phyloP scores from a whole-genome alignment of 1,140 invertebrate genomes.

The Sarcophaga bullata region DNA sequence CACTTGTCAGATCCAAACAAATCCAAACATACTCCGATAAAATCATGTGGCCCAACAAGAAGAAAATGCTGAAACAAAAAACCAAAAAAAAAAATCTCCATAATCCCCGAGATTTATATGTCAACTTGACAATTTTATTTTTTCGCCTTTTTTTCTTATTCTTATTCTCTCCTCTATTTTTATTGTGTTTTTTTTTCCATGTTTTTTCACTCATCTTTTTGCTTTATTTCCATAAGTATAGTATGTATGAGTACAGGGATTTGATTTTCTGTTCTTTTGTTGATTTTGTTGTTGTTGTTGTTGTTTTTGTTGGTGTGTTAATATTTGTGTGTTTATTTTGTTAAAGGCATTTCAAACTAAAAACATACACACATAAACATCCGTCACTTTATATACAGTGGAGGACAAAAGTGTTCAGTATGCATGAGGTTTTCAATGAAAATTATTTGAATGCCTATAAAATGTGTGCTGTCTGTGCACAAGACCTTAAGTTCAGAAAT shows the following conservation, averaged over 20 bases:
- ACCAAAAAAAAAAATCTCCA: constrained; percentile 41
- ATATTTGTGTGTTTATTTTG: background rate
- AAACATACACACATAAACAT: background rate
- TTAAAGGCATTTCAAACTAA: constrained; percentile 5
- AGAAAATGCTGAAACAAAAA: background rate
- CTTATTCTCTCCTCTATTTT: background rate
- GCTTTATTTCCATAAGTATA: background rate
- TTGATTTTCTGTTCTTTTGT: background rate
- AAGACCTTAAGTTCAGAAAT: no score
- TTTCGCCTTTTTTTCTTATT: constrained; percentile 42
- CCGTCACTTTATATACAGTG: no score
- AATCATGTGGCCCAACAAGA: constrained; percentile 5
- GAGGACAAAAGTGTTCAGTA: no score
- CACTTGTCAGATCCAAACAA: constrained; percentile 13
- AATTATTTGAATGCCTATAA: no score
- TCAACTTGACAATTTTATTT: constrained; percentile 65
- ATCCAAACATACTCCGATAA: background rate
- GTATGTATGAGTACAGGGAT: background rate
- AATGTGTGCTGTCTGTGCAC: no score
- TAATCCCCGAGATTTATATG: constrained; percentile 64
- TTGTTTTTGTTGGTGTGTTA: background rate
- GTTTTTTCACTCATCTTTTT: background rate
- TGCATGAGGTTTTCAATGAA: no score
- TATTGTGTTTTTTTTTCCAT: constrained; percentile 49
- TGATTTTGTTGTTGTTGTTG: background rate